Percentiles rank a stretch among this genome's conserved stretches.
phyloP scores from a whole-genome alignment of 2,113 vertebrate genomes.

The Onychorhynchus coronatus region DNA sequence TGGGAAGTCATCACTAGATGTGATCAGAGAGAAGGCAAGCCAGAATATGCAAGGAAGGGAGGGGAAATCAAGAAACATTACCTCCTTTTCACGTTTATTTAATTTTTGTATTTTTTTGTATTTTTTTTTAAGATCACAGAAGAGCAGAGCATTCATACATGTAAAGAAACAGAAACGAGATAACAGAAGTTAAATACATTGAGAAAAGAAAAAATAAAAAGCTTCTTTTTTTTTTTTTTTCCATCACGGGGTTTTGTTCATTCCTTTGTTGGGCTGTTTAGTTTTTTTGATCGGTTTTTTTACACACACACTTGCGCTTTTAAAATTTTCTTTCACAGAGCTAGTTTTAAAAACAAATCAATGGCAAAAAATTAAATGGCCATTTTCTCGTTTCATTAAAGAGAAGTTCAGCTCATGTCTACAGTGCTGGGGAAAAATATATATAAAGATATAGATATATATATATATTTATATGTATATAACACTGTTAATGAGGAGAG shows the following conservation, averaged over 20 bases:
- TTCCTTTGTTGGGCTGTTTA: constrained; percentile 8
- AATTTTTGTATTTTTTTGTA: constrained; percentile 72
- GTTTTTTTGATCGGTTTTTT: not conserved
- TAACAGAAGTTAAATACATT: constrained; percentile 83
- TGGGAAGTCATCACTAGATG: not conserved
- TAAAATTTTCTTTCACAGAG: constrained; percentile 71
- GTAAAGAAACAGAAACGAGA: constrained; percentile 81
- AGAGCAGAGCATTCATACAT: constrained; percentile 83
- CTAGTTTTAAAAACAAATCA: constrained; percentile 69
- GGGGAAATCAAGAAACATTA: constrained; percentile 57
- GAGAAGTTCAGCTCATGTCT: constrained; percentile 79
- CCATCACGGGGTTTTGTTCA: constrained; percentile 22
- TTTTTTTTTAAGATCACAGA: constrained; percentile 80
- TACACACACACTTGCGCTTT: constrained; percentile 72
- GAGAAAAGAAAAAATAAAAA: constrained; percentile 75
- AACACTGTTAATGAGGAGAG: constrained; percentile 81
- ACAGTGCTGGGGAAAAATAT: constrained; percentile 78
- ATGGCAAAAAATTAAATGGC: constrained; percentile 71
- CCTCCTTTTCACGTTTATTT: constrained; percentile 80
- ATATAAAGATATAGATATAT: constrained; percentile 78
- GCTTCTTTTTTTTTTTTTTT: constrained; percentile 24
- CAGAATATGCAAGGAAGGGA: not conserved
- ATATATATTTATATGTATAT: constrained; percentile 84
- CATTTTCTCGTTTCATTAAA: constrained; percentile 72
- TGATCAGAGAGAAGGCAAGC: not conserved